These are phyloP conservation scores for Iguana delicatissima DNA, from an alignment of 2,797 vertebrate genomes.

Conservation along the genomic window DNA sequence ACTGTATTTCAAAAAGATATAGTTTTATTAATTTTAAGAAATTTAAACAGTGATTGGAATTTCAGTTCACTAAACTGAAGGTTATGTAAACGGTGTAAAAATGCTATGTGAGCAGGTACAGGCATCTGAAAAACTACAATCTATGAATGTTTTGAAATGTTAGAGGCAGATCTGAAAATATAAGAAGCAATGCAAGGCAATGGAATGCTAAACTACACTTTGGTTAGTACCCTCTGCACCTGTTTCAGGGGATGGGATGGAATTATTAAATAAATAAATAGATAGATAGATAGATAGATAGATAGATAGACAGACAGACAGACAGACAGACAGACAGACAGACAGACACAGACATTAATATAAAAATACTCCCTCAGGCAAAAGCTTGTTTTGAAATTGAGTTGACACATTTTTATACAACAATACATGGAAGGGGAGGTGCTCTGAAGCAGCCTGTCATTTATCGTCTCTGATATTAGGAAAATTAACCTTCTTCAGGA, in stretches of 20 bases:
- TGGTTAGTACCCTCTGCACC: conserved; percentile 68
- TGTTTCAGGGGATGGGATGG: conserved; percentile 65
- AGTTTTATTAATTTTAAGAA: neutral
- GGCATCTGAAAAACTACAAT: neutral
- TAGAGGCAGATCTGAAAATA: conserved; percentile 56
- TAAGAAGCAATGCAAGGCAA: conserved; percentile 50
- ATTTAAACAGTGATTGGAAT: neutral
- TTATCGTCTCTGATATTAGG: conserved; percentile 7
- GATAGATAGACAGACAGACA: no score
- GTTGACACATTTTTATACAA: conserved; percentile 57
- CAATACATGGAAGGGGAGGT: conserved; percentile 53
- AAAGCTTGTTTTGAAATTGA: conserved; percentile 68
- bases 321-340: no score
- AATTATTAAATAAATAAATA: conserved; percentile 65
- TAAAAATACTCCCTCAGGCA: conserved; percentile 64
- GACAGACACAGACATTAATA: conserved; percentile 62
- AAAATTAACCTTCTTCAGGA: conserved; percentile 53
- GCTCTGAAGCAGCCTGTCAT: conserved; percentile 54
- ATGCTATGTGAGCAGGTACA: neutral
- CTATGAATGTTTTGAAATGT: conserved; percentile 26
- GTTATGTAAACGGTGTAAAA: neutral
- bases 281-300: no score
- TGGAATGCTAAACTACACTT: conserved; percentile 38
- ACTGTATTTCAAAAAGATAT: neutral
- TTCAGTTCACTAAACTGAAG: neutral